These are phyloP conservation scores for Aldrovandia affinis DNA, from an alignment of 2,797 vertebrate genomes.

Conservation along the genomic window DNA sequence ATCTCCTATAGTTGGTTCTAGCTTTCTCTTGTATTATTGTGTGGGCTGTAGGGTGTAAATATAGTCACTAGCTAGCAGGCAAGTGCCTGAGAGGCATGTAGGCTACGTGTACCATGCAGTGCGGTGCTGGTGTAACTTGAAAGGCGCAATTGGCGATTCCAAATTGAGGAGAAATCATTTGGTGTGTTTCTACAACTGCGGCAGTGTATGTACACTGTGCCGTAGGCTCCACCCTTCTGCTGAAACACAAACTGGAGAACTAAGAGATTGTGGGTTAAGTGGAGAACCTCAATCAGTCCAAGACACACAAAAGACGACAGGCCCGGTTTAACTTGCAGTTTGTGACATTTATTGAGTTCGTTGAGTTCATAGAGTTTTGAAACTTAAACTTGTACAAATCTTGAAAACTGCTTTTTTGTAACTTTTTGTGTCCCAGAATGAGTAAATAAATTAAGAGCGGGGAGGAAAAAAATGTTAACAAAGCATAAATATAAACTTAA, in stretches of 20 bases:
- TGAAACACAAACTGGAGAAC: background rate
- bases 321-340: slow-evolving; percentile 43
- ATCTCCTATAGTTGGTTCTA: background rate
- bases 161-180: background rate
- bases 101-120: background rate
- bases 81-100: background rate
- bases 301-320: background rate
- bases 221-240: background rate
- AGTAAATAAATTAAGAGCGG: slow-evolving; percentile 75
- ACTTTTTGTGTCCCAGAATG: slow-evolving; percentile 62
- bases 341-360: slow-evolving; percentile 78
- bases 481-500: slow-evolving; percentile 57
- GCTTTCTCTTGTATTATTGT: background rate
- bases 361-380: slow-evolving; percentile 74
- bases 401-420: slow-evolving; percentile 76
- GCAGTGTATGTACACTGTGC: background rate
- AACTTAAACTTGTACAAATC: slow-evolving; percentile 78
- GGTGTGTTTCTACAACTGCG: background rate
- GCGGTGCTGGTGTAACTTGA: background rate
- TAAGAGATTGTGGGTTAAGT: background rate
- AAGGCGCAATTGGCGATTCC: background rate
- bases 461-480: slow-evolving; percentile 60
- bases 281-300: background rate
- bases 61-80: background rate
- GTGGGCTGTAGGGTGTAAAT: too few relatives aligned